Conservation (phyloP, 2,888 invertebrate species). For the Thyatira batis region DNA sequence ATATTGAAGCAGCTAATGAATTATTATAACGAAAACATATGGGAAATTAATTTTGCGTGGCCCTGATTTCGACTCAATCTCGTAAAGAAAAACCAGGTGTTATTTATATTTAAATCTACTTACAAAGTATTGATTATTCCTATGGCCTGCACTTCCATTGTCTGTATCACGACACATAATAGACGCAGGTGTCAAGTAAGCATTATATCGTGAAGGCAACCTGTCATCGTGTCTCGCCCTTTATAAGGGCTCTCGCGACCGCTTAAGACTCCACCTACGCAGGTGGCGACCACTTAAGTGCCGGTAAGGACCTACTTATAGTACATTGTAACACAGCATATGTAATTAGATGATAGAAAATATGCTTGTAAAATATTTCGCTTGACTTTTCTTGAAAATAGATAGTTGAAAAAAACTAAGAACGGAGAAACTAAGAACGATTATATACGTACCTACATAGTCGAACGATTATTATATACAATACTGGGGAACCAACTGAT, state of each 20-base stretch:
- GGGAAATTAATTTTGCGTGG: too few species aligned
- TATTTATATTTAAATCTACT: too few species aligned
- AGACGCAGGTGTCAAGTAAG: conserved; percentile 24
- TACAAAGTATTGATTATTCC: not conserved
- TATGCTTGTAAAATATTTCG: not conserved
- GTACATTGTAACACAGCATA: conserved; percentile 25
- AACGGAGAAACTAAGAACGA: too few species aligned
- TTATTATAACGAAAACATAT: too few species aligned
- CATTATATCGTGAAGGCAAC: conserved; percentile 29
- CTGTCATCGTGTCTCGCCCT: conserved; percentile 49
- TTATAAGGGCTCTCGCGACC: conserved; percentile 50
- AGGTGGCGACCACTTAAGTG: conserved; percentile 51
- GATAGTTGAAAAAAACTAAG: too few species aligned
- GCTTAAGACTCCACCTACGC: conserved; percentile 37
- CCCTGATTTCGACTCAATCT: too few species aligned
- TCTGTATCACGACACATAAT: conserved; percentile 30
- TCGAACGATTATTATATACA: too few species aligned
- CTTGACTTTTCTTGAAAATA: too few species aligned
- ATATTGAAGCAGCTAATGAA: too few species aligned
- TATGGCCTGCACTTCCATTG: conserved; percentile 10
- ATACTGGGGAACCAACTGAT: too few species aligned
- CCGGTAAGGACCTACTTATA: conserved; percentile 11
- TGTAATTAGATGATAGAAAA: conserved; percentile 18
- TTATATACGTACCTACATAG: too few species aligned
- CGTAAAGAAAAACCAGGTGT: not conserved